Conservation (phyloP, 2,888 invertebrate species). For the Tetanocera ferruginea region DNA sequence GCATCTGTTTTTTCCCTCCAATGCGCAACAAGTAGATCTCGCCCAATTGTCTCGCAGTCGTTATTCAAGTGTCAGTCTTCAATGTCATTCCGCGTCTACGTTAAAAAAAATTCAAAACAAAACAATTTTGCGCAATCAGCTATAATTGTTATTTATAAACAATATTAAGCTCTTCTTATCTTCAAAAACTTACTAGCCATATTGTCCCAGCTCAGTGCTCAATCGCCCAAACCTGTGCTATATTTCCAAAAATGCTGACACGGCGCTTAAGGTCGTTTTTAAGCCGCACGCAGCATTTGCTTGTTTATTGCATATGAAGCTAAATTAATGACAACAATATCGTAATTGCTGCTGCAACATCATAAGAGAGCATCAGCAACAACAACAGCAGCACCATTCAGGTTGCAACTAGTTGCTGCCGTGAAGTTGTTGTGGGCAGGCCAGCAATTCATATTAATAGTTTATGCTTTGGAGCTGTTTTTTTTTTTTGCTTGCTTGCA, state of each 20-base stretch:
- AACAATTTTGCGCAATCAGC: not conserved
- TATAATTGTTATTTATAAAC: not conserved
- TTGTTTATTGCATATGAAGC: not conserved
- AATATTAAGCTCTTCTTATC: not conserved
- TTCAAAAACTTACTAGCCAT: not conserved
- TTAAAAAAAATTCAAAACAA: not conserved
- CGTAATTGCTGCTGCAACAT: not conserved
- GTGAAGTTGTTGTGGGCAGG: no score
- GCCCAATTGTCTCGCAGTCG: not conserved
- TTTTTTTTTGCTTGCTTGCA: no score
- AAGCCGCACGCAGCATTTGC: not conserved
- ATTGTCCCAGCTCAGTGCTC: not conserved
- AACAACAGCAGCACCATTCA: not conserved
- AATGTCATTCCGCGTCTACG: not conserved
- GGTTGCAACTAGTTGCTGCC: not conserved
- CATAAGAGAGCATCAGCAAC: not conserved
- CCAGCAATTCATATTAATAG: no score
- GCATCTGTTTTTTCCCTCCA: not conserved
- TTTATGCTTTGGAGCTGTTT: no score
- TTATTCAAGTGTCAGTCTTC: not conserved
- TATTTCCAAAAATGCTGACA: not conserved
- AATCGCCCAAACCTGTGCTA: not conserved
- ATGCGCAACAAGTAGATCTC: not conserved
- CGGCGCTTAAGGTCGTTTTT: not conserved
- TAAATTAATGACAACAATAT: not conserved